These are phyloP conservation scores for Leptobrachium ailaonicum DNA, from an alignment of 2,113 vertebrate genomes.

Conservation along the genomic window DNA sequence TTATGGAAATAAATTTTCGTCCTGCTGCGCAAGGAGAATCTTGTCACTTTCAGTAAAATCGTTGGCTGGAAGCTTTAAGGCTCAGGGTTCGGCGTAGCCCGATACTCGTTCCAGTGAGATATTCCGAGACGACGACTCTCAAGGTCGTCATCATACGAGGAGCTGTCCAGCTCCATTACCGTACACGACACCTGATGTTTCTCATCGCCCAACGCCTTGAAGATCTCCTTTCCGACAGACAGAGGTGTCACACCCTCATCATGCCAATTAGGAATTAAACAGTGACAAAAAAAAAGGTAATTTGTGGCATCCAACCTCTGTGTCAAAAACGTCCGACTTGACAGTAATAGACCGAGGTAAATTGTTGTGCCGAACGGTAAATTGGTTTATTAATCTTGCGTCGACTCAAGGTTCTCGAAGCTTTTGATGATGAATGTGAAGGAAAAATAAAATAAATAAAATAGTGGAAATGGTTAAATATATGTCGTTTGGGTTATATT, in stretches of 20 bases:
- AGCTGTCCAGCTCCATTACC: neutral
- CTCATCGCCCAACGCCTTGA: neutral
- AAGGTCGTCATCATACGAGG: neutral
- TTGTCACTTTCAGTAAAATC: slow-evolving; percentile 38
- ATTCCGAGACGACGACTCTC: neutral
- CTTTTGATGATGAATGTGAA: neutral
- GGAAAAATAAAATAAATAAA: too few species aligned
- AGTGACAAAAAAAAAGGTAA: neutral
- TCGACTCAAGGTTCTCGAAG: neutral
- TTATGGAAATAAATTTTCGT: slow-evolving; percentile 9
- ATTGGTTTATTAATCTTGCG: neutral
- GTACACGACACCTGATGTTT: neutral
- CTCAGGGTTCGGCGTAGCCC: slow-evolving; percentile 7
- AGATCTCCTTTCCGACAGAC: too few species aligned
- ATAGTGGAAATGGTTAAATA: too few species aligned
- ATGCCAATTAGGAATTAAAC: slow-evolving; percentile 8
- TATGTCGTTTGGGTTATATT: neutral
- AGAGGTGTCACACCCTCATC: neutral
- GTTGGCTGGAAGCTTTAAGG: neutral
- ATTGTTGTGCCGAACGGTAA: neutral
- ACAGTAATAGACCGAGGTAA: neutral
- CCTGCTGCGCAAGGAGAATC: slow-evolving; percentile 12
- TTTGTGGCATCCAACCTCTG: neutral
- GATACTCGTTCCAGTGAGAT: neutral
- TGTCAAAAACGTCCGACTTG: neutral